A percentile compares a stretch with the other conserved stretches of the same genome.
Evolutionary conservation across 2,113 vertebrate genomes (phyloP).

Genomic region (Hippopotamus amphibius): DNA sequence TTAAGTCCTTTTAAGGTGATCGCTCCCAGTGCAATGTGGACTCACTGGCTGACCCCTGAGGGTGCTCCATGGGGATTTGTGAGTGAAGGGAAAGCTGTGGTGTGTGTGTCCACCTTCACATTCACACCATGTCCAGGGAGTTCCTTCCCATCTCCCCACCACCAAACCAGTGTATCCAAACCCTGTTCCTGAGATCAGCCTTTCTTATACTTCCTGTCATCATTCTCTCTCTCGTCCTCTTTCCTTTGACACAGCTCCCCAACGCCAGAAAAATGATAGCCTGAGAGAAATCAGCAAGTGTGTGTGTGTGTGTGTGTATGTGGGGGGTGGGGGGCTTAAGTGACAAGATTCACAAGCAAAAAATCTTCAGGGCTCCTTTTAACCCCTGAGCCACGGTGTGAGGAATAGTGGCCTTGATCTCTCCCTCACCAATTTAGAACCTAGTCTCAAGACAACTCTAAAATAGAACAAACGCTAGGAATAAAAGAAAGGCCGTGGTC

Average conservation of each 20-base stretch:
- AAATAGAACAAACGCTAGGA: conserved; percentile 17
- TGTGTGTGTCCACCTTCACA: not conserved
- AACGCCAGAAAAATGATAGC: not conserved
- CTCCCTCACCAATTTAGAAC: not conserved
- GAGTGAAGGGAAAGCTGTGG: not conserved
- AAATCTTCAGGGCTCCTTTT: not conserved
- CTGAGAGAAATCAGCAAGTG: conserved; percentile 26
- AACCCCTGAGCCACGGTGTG: not conserved
- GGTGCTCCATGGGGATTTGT: rapidly evolving
- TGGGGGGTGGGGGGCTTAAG: not conserved
- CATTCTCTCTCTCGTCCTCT: not conserved
- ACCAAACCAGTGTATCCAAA: not conserved
- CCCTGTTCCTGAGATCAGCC: not conserved
- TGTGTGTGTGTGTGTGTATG: too few species aligned
- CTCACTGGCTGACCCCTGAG: not conserved
- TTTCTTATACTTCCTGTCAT: not conserved
- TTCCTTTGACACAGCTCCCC: not conserved
- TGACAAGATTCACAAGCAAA: not conserved
- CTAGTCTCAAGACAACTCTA: not conserved
- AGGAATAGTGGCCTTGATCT: not conserved
- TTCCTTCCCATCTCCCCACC: not conserved
- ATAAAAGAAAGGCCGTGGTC: not conserved
- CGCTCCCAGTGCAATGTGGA: rapidly evolving
- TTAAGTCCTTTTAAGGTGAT: not conserved
- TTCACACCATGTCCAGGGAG: rapidly evolving